These are phyloP conservation scores for Temnothorax ravouxi DNA, from an alignment of 2,888 invertebrate genomes.

Conservation along the genomic window DNA sequence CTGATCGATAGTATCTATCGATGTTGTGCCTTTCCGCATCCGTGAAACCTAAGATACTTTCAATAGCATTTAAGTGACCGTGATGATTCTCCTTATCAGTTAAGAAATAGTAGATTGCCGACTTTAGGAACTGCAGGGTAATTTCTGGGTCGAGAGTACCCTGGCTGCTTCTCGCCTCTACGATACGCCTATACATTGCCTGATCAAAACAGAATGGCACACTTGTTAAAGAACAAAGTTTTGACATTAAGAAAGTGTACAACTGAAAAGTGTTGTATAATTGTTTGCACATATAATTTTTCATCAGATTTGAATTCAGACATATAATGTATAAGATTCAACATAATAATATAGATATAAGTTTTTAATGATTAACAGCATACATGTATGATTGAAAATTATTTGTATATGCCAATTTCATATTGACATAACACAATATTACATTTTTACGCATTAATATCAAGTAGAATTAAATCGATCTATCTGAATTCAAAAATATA, in stretches of 20 bases:
- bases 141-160: constrained; percentile 95
- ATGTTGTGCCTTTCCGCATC: constrained; percentile 93
- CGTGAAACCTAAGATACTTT: constrained; percentile 96
- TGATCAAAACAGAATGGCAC: constrained; percentile 81
- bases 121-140: constrained; percentile 96
- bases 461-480: background rate
- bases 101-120: constrained; percentile 96
- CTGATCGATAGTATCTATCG: constrained; percentile 87
- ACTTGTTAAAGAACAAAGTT: constrained; percentile 12
- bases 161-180: constrained; percentile 92
- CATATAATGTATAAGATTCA: background rate
- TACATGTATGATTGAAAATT: background rate
- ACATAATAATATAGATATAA: background rate
- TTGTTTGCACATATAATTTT: constrained; percentile 22
- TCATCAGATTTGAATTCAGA: constrained; percentile 33
- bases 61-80: constrained; percentile 95
- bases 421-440: background rate
- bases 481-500: constrained; percentile 54
- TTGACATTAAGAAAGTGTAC: constrained; percentile 3
- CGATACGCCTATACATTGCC: constrained; percentile 95
- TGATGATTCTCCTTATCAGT: constrained; percentile 96
- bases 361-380: background rate
- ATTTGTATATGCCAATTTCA: background rate
- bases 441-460: background rate
- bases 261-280: constrained; percentile 21